phyloP scores from a whole-genome alignment of 2,797 vertebrate genomes.

The Ispidina picta region DNA sequence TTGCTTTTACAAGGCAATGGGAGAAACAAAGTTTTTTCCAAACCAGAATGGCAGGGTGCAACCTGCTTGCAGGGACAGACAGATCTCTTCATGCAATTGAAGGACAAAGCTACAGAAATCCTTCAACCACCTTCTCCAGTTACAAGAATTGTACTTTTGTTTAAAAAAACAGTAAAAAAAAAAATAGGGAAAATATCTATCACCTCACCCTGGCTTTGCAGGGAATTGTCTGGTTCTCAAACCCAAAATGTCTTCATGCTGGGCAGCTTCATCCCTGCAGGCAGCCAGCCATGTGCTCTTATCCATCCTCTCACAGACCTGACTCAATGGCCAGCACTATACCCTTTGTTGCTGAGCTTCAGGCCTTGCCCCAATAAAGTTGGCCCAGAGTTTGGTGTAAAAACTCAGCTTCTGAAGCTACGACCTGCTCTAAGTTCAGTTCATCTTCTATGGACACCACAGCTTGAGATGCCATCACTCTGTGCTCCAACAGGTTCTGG shows the following conservation, averaged over 20 bases:
- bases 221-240: neutral
- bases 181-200: neutral
- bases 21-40: neutral
- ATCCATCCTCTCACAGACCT: neutral
- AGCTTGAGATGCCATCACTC: neutral
- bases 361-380: neutral
- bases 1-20: neutral
- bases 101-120: neutral
- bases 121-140: neutral
- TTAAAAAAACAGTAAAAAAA: neutral
- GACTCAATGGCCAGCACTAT: fast-evolving
- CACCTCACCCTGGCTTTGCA: neutral
- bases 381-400: fast-evolving
- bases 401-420: neutral
- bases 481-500: neutral
- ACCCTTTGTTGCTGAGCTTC: neutral
- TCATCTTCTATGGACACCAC: neutral
- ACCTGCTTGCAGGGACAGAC: neutral
- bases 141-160: neutral
- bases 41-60: neutral
- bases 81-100: neutral
- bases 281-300: neutral
- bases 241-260: neutral
- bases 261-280: neutral
- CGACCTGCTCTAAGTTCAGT: neutral